These are phyloP conservation scores for Phyllostomus discolor DNA, from an alignment of 2,113 vertebrate genomes.

Conservation along the genomic window DNA sequence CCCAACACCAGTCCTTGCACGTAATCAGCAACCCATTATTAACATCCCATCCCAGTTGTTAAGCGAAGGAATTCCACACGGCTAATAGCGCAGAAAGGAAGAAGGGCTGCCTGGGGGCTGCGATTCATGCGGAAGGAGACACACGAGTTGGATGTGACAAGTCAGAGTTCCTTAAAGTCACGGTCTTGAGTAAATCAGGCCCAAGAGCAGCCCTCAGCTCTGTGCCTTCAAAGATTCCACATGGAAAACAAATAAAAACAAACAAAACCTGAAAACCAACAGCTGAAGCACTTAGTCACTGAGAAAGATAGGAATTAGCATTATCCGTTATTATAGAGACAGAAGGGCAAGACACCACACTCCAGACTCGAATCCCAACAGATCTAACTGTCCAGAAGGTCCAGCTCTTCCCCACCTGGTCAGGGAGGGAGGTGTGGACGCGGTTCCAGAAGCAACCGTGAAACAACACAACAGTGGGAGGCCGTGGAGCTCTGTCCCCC, in stretches of 20 bases:
- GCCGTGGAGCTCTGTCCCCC: fast-evolving
- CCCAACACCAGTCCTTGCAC: background rate
- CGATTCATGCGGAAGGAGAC: background rate
- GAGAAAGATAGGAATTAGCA: background rate
- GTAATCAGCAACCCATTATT: background rate
- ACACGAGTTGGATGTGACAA: background rate
- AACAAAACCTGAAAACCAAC: background rate
- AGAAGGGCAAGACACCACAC: background rate
- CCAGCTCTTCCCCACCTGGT: background rate
- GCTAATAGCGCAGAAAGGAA: background rate
- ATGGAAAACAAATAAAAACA: background rate
- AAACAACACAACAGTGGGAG: too few species aligned
- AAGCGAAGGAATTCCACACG: background rate
- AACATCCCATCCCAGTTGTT: background rate
- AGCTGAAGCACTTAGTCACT: background rate
- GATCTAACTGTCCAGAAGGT: background rate
- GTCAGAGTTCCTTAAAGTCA: background rate
- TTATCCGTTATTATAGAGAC: background rate
- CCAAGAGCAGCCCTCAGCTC: background rate
- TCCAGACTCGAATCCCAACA: background rate
- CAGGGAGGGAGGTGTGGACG: background rate
- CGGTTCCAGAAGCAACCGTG: background rate
- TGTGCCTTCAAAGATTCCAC: background rate
- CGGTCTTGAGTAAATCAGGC: background rate
- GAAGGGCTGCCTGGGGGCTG: background rate